Percentiles rank a stretch among this genome's conserved stretches.
Conservation (phyloP, 2,113 vertebrate genomes). For the Heterotis niloticus region DNA sequence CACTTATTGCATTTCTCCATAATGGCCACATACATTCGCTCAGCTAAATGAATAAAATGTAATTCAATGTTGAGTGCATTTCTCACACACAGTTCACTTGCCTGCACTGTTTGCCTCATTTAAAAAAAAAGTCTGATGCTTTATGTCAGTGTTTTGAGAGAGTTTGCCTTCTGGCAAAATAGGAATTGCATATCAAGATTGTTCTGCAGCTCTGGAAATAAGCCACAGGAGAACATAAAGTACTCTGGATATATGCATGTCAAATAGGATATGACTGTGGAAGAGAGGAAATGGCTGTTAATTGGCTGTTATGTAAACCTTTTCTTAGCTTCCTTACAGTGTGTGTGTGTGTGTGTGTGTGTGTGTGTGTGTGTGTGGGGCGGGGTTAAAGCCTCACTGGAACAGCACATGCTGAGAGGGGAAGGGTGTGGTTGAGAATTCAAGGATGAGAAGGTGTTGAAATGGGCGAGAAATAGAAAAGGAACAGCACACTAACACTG, state of each 20-base stretch:
- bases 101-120: neutral
- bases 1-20: neutral
- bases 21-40: neutral
- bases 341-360: neutral
- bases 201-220: neutral
- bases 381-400: neutral
- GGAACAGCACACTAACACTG: too few relatives aligned
- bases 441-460: too few relatives aligned
- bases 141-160: neutral
- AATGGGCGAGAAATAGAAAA: too few relatives aligned
- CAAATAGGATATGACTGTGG: neutral
- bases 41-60: neutral
- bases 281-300: conserved; percentile 5
- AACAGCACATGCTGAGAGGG: neutral
- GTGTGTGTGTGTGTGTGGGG: too few relatives aligned
- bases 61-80: neutral
- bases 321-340: neutral
- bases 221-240: neutral
- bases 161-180: neutral
- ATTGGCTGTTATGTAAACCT: conserved; percentile 16
- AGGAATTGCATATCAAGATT: neutral
- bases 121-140: neutral
- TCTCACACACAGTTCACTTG: neutral
- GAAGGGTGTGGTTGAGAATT: neutral
- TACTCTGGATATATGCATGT: neutral